phyloP scores from a whole-genome alignment of 1,140 invertebrate species.

The Rhopalosiphum maidis region DNA sequence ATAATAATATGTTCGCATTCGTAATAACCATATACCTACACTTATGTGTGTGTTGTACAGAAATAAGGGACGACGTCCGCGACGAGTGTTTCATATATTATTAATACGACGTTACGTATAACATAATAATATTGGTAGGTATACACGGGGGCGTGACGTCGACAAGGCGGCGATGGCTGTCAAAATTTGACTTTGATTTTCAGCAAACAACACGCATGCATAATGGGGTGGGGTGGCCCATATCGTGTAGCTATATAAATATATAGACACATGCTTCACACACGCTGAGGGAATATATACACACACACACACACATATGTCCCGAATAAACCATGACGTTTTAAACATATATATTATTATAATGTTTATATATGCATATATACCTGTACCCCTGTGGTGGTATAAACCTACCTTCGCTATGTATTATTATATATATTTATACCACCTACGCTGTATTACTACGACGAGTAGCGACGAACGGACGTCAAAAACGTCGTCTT shows the following conservation, averaged over 20 bases:
- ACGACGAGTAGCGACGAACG: background rate
- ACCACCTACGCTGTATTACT: background rate
- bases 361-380: background rate
- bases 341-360: background rate
- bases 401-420: background rate
- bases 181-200: constrained; percentile 45
- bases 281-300: background rate
- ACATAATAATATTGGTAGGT: background rate
- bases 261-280: background rate
- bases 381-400: background rate
- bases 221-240: background rate
- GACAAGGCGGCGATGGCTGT: constrained; percentile 16
- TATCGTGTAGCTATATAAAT: background rate
- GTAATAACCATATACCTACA: background rate
- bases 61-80: background rate
- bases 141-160: background rate
- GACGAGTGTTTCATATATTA: background rate
- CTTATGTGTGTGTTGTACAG: background rate
- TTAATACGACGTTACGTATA: background rate
- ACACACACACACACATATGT: background rate
- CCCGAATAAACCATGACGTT: background rate
- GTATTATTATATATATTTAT: background rate
- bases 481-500: background rate
- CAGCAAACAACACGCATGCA: background rate
- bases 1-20: background rate